phyloP scores from a whole-genome alignment of 2,888 invertebrate species.

The Cacoxenus indagator region DNA sequence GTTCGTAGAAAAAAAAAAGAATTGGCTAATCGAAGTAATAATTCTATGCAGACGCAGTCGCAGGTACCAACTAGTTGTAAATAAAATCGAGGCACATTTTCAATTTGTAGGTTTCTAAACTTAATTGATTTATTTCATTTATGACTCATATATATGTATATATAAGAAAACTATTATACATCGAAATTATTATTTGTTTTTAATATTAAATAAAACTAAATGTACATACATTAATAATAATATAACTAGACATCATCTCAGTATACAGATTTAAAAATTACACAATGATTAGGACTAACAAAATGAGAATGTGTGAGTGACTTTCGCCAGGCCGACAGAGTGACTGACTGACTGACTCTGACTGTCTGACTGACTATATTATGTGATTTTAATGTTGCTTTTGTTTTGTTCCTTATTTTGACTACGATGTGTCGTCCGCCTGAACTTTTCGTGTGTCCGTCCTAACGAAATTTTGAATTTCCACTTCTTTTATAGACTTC shows the following conservation, averaged over 20 bases:
- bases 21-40: no score
- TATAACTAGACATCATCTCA: constrained; percentile 57
- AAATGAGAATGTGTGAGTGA: constrained; percentile 61
- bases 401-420: constrained; percentile 22
- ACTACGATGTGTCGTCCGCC: no score
- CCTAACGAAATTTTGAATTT: no score
- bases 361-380: background rate
- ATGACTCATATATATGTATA: constrained; percentile 52
- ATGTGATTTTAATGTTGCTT: constrained; percentile 21
- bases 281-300: constrained; percentile 63
- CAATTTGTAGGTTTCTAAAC: constrained; percentile 39
- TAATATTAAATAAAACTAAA: constrained; percentile 67
- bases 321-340: no score
- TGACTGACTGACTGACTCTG: background rate
- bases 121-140: constrained; percentile 60
- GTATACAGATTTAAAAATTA: constrained; percentile 52
- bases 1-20: no score
- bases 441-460: no score
- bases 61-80: no score
- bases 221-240: constrained; percentile 44
- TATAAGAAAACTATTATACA: constrained; percentile 69
- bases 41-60: no score
- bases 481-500: no score
- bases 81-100: no score
- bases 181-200: constrained; percentile 50